Percentiles rank a stretch among this genome's conserved stretches.
phyloP scores from a whole-genome alignment of 64 coral and sea anemone genomes.

The Stichodactyla mertensii region DNA sequence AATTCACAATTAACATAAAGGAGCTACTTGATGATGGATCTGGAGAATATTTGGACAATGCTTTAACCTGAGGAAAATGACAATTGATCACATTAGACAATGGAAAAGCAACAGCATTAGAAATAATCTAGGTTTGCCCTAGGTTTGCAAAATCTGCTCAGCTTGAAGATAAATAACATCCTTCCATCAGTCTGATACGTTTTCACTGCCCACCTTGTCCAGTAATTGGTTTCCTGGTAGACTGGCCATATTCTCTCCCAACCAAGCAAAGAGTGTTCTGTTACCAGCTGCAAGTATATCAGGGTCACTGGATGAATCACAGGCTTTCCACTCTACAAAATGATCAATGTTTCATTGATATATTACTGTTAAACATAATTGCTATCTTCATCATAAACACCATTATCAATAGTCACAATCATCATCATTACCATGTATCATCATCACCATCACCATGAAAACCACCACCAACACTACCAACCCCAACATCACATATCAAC shows the following conservation, averaged over 20 bases:
- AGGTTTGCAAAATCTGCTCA: no score
- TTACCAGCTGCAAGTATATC: conserved; percentile 44
- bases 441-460: neutral
- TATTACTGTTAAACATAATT: neutral
- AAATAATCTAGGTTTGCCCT: no score
- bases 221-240: conserved; percentile 7
- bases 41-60: neutral
- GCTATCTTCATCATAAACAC: neutral
- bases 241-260: conserved; percentile 58
- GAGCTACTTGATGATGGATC: neutral
- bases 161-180: no score
- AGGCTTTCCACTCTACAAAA: conserved; percentile 57
- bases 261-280: conserved; percentile 38
- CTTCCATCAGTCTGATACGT: neutral
- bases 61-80: neutral
- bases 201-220: conserved; percentile 12
- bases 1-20: conserved; percentile 33
- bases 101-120: no score
- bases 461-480: no score
- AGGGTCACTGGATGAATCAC: neutral
- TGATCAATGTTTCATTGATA: neutral
- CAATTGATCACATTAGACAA: no score
- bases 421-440: neutral
- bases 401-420: neutral
- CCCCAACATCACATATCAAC: no score